Conservation (phyloP, 2,888 invertebrate species). For the Thysanoteuthis rhombus region DNA sequence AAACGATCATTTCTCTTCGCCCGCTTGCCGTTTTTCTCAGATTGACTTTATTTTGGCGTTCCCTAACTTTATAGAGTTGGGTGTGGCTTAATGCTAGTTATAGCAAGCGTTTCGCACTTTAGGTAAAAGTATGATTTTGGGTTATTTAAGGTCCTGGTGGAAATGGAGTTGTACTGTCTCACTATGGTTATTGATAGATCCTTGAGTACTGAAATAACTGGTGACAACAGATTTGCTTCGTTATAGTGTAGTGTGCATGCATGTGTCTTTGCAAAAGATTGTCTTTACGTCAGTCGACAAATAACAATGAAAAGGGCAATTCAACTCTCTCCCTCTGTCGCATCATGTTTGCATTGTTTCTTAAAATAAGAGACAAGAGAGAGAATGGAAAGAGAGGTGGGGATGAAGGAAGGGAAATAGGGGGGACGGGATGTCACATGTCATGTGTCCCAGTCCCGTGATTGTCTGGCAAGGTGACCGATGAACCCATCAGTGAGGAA, state of each 20-base stretch:
- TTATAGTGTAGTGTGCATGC: not conserved
- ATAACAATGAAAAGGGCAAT: not conserved
- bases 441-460: not conserved
- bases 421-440: not conserved
- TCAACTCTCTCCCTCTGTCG: not conserved
- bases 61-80: no score
- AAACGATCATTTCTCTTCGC: no score
- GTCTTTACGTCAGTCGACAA: not conserved
- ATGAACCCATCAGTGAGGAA: not conserved
- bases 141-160: no score
- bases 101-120: no score
- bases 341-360: not conserved
- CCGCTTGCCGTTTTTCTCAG: no score
- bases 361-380: not conserved
- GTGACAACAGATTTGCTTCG: no score
- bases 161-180: no score
- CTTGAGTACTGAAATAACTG: no score
- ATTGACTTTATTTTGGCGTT: no score
- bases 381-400: not conserved
- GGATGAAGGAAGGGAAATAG: not conserved
- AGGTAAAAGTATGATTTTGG: no score
- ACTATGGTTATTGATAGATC: no score
- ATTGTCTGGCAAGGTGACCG: not conserved
- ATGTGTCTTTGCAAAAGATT: not conserved
- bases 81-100: no score